Evolutionary conservation across 2,888 invertebrate species (phyloP).

Genomic region (Danaus chrysippus): DNA sequence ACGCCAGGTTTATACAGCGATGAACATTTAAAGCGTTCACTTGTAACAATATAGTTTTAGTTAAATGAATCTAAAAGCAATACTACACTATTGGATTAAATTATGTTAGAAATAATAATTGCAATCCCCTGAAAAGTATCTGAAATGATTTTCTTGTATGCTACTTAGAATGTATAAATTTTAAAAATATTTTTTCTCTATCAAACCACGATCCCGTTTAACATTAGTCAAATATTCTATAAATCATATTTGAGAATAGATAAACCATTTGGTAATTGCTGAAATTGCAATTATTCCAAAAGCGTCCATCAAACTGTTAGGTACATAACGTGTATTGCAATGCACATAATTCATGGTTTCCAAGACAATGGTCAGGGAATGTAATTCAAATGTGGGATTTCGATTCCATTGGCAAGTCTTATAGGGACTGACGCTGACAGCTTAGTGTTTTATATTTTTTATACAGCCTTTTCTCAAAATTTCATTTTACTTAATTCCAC

Average conservation of each 20-base stretch:
- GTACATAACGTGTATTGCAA: conserved; percentile 27
- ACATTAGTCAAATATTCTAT: neutral
- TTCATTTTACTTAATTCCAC: conserved; percentile 6
- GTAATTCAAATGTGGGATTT: conserved; percentile 37
- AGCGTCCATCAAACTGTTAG: conserved; percentile 29
- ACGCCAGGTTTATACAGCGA: neutral
- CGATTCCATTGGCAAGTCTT: conserved; percentile 46
- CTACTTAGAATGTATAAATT: too few species aligned
- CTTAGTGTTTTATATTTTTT: conserved; percentile 58
- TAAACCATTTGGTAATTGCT: neutral
- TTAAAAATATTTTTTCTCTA: too few species aligned
- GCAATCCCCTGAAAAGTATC: too few species aligned
- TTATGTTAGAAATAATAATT: neutral
- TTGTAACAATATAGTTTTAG: neutral
- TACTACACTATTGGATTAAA: too few species aligned
- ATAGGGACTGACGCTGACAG: conserved; percentile 59
- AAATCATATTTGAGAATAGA: neutral
- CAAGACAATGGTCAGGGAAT: conserved; percentile 42
- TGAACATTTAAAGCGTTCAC: neutral
- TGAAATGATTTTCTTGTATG: too few species aligned
- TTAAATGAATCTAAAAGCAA: neutral
- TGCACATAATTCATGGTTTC: conserved; percentile 68
- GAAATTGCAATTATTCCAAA: neutral
- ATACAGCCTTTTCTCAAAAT: conserved; percentile 50
- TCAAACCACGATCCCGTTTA: neutral